A percentile compares a stretch with the other conserved stretches of the same genome.
phyloP scores from a whole-genome alignment of 2,888 invertebrate genomes.

The Torymus aiolomorphi region DNA sequence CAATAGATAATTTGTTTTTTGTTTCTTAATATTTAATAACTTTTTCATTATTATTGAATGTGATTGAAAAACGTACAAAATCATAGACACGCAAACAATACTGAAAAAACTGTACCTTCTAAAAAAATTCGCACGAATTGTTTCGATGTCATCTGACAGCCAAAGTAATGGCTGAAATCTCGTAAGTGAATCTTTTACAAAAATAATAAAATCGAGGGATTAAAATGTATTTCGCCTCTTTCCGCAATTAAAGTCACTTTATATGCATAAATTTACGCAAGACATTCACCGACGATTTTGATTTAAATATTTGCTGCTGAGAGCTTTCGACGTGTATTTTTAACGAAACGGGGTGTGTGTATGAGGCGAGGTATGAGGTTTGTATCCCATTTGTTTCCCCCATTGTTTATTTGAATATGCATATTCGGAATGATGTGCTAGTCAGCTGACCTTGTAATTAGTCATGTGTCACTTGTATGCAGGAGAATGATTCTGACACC shows the following conservation, averaged over 20 bases:
- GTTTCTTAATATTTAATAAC: too few relatives aligned
- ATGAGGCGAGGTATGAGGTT: too few relatives aligned
- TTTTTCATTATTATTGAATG: too few relatives aligned
- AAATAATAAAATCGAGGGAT: not conserved
- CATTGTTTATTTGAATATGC: slow-evolving; percentile 9
- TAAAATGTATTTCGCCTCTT: not conserved
- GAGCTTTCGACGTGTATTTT: slow-evolving; percentile 8
- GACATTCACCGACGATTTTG: not conserved
- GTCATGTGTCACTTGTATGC: slow-evolving; percentile 9
- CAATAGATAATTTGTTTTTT: too few relatives aligned
- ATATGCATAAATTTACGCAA: not conserved
- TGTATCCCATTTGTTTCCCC: not conserved
- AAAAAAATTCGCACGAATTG: slow-evolving; percentile 33
- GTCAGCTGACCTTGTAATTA: slow-evolving; percentile 25
- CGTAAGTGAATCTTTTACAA: slow-evolving; percentile 33
- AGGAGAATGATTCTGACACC: not conserved
- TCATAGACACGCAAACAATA: slow-evolving; percentile 1
- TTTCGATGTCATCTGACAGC: slow-evolving; percentile 39
- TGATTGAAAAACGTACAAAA: not conserved
- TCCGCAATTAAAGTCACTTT: not conserved
- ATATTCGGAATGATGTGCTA: not conserved
- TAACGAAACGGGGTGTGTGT: not conserved
- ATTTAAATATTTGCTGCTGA: not conserved
- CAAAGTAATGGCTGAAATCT: slow-evolving; percentile 39
- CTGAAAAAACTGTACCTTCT: slow-evolving; percentile 35